Evolutionary conservation across 2,113 vertebrate species (phyloP).

Genomic region (Lepus americanus): DNA sequence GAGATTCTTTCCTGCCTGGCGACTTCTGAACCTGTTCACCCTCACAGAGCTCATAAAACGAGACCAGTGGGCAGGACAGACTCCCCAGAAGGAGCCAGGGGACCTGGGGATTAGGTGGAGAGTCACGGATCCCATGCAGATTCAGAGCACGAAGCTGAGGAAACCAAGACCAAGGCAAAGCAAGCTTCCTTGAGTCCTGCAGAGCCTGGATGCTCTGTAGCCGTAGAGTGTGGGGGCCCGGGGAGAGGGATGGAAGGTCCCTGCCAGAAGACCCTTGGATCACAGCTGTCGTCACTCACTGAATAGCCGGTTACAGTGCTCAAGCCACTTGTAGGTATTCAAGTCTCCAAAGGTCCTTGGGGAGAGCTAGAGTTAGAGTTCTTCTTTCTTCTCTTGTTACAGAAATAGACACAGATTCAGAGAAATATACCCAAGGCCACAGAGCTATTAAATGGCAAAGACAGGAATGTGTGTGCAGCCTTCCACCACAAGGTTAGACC

Average conservation of each 20-base stretch:
- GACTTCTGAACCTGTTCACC: not conserved
- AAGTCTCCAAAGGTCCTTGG: not conserved
- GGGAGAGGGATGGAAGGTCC: not conserved
- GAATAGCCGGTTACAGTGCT: not conserved
- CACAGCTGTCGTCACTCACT: not conserved
- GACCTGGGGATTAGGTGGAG: not conserved
- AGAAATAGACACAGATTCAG: not conserved
- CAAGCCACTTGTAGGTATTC: not conserved
- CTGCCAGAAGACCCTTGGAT: no score
- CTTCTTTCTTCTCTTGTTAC: not conserved
- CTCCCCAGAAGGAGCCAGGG: not conserved
- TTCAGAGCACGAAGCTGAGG: not conserved
- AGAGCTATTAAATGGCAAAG: not conserved
- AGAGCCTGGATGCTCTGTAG: not conserved
- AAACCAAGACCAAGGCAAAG: not conserved
- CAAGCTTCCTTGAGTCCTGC: not conserved
- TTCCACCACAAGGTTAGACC: not conserved
- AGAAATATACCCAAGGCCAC: not conserved
- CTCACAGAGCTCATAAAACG: not conserved
- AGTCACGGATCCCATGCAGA: not conserved
- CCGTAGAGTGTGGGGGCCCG: not conserved
- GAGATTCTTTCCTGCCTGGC: not conserved
- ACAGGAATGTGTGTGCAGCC: not conserved
- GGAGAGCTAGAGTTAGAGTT: not conserved
- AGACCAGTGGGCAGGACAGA: not conserved